phyloP scores from a whole-genome alignment of 1,140 invertebrate species.

The Tenebrio molitor region DNA sequence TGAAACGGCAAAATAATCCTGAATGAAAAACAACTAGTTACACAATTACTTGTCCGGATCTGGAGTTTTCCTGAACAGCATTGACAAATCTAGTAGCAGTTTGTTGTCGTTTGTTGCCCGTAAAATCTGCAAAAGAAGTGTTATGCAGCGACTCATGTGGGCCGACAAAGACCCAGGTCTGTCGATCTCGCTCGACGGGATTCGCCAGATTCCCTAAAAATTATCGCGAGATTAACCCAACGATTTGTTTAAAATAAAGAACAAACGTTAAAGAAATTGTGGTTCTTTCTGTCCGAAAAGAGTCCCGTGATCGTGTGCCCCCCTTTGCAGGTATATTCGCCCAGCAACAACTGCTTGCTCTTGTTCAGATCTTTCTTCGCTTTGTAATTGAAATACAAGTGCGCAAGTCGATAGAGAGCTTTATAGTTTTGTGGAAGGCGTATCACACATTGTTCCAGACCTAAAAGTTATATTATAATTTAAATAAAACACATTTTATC shows the following conservation, averaged over 20 bases:
- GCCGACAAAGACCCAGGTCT: conserved; percentile 91
- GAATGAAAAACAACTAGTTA: conserved; percentile 44
- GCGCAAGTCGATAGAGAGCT: conserved; percentile 87
- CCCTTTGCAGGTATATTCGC: conserved; percentile 74
- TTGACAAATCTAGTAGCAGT: conserved; percentile 83
- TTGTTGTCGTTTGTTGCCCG: conserved; percentile 84
- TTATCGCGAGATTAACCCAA: not conserved
- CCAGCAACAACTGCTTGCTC: conserved; percentile 80
- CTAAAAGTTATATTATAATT: conserved; percentile 72
- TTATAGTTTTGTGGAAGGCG: conserved; percentile 95
- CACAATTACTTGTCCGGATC: conserved; percentile 82
- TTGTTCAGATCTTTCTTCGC: conserved; percentile 76
- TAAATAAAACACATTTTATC: no score
- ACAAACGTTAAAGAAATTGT: conserved; percentile 91
- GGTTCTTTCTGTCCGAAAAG: conserved; percentile 86
- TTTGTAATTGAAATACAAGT: conserved; percentile 85
- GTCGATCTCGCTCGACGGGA: conserved; percentile 91
- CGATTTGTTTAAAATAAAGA: not conserved
- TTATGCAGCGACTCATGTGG: conserved; percentile 89
- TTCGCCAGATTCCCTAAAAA: conserved; percentile 88
- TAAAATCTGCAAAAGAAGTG: conserved; percentile 85
- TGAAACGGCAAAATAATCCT: conserved; percentile 59
- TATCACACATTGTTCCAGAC: conserved; percentile 86
- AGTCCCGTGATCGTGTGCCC: conserved; percentile 81
- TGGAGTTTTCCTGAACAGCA: conserved; percentile 83